Conservation (phyloP, 2,113 vertebrate genomes). For the Bagarius yarrelli region DNA sequence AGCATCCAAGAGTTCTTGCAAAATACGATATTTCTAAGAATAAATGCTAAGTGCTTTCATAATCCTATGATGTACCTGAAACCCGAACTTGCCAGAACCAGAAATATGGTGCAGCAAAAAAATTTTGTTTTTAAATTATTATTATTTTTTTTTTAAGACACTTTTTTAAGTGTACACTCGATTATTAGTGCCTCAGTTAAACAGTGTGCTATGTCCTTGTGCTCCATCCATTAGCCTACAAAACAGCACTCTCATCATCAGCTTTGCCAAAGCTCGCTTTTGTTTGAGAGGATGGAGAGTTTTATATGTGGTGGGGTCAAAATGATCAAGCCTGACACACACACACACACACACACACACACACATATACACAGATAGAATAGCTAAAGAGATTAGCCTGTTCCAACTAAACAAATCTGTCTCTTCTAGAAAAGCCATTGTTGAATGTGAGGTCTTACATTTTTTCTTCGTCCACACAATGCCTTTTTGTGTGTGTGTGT, state of each 20-base stretch:
- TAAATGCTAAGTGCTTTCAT: too few relatives aligned
- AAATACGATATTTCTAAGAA: too few relatives aligned
- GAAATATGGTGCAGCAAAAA: too few relatives aligned
- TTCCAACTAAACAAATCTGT: conserved; percentile 17
- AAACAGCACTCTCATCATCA: not conserved
- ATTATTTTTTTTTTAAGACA: not conserved
- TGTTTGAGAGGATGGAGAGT: conserved; percentile 1
- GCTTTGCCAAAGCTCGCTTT: not conserved
- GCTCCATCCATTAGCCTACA: not conserved
- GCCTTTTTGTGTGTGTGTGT: conserved; percentile 6
- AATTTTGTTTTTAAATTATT: too few relatives aligned
- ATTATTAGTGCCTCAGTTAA: not conserved
- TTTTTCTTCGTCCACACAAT: conserved; percentile 13
- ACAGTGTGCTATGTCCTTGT: not conserved
- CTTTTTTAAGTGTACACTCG: not conserved
- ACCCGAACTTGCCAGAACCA: too few relatives aligned
- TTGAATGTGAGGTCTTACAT: conserved; percentile 15
- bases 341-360: conserved; percentile 7
- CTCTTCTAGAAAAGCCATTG: conserved; percentile 22
- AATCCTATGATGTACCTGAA: too few relatives aligned
- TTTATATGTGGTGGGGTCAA: not conserved
- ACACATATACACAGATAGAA: conserved; percentile 10
- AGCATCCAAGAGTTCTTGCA: too few relatives aligned
- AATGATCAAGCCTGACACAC: not conserved
- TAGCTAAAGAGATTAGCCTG: conserved; percentile 31